Base-by-base conservation (phyloP, 2,888 invertebrate species). In the Eupithecia abbreviata region DNA sequence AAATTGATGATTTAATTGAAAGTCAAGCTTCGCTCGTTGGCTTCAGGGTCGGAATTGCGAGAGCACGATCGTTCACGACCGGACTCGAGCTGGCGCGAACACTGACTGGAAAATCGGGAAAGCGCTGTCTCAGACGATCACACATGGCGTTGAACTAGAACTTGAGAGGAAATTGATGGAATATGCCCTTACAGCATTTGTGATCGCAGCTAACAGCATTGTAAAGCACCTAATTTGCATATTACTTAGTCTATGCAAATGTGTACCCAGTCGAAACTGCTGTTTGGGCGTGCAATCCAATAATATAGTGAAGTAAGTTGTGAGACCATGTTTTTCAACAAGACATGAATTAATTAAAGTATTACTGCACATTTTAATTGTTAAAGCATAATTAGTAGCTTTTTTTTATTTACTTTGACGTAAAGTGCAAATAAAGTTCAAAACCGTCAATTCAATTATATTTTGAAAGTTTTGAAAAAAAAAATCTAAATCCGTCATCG, bases 81-180 rank as follows among this genome's bases (percentile, higher is more conserved):
- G 89, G 82, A 79, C 85, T 79, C 83, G 81, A 77, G 85, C 82
- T 87, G 84, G 84, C 85, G 82, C 86, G 85, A 88, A 85, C 84
- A 91, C 91, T 91, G 90, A 88, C 86, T 85, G 84, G 78, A 82
- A 86, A 85, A 87, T 86, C 84, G 84, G 78, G 82, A 86, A 85
- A 87, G 84, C 86, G 83, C 83, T 84, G 84, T 84, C 87, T 85
- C 85, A 84, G 80, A 80, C 74, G 67, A 79, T 79, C 77, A 82
- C 77, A 80, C 66, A 66, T 41, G 49, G 72, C 68, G 42, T 42
- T 62, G 65, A 74, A 69, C 67, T 58, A 72, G 76, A 74, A 51
- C 43, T 66, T 51, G 43, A 66, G 43, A 42, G 41, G 68, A 15
- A 47, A 70, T 65, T 70, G n/a, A 70, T 70, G n/a, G 41, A 69